Evolutionary conservation across 53 echinoderm and acorn worm genomes (phyloP).

Genomic region (Actinopyga echinites): DNA sequence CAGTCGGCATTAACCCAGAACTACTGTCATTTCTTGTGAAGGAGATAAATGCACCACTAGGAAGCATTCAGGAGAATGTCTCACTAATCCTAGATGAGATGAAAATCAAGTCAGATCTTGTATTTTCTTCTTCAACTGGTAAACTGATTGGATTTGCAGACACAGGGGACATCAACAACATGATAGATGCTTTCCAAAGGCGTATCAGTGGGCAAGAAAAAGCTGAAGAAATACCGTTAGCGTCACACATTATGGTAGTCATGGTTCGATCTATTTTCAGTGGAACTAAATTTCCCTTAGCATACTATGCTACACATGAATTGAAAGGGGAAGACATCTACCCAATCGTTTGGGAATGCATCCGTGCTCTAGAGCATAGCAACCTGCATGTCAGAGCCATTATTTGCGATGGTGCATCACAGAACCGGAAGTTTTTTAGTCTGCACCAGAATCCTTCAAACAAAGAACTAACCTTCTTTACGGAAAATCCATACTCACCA

Average conservation of each 20-base stretch:
- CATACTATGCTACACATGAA: conserved; percentile 43
- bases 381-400: conserved; percentile 55
- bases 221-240: conserved; percentile 30
- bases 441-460: background rate
- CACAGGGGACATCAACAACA: background rate
- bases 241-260: conserved; percentile 63
- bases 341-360: conserved; percentile 46
- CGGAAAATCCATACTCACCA: conserved; percentile 27
- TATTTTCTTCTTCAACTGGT: background rate
- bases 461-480: conserved; percentile 17
- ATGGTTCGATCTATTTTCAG: conserved; percentile 63
- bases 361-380: conserved; percentile 21
- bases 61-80: background rate
- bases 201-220: background rate
- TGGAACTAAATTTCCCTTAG: conserved; percentile 26
- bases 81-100: background rate
- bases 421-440: conserved; percentile 59
- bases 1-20: conserved; percentile 6
- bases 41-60: background rate
- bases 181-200: background rate
- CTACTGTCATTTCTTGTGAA: conserved; percentile 19
- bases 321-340: conserved; percentile 56
- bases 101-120: background rate
- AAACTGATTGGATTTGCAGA: background rate
- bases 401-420: conserved; percentile 63